Base-by-base conservation (phyloP, 2,797 vertebrate species). In the Sarcoramphus papa region DNA sequence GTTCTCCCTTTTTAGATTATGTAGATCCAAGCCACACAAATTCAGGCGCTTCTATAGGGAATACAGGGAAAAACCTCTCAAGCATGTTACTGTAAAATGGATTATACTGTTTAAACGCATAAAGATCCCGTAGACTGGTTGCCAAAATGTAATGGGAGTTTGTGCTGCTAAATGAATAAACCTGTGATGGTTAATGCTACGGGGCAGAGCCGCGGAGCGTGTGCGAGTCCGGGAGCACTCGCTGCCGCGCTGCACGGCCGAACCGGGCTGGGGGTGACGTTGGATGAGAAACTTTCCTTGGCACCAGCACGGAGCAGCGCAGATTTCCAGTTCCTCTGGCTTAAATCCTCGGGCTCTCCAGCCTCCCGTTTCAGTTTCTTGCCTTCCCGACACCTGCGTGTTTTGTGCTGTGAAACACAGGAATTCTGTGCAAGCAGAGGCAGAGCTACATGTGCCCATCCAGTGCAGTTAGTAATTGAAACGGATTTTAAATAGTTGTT, bases 131-230 rank as follows among this genome's bases (percentile, higher is more conserved):
- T 10, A 74, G 85, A 76, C 16, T 0, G 22, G 40, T 60, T 68
- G 57, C 88, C 92, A 90, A 79, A 47, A 82, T 7, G 91, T 84
- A 88, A 89, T 33, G 64, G 75, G 93, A 79, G 90, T 79, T 94
- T 51, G 57, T 53, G 91, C 89, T 83, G 88, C 73, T 95, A 13
- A 87, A 76, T 33, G 93, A 95, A 90, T 57, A 43, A 95, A 84
- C 33, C 65, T 73, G 78, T 15, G 73, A 40, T 28, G 88, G 76
- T 23, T 41, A 27, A 25, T 0, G 84, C 45, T 40, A 7, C 41
- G 4, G 79, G 92, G 80, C 83, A 80, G 85, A 73, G 70, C 5
- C 3, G 11, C 0, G 68, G 56, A 8, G 57, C 0, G n/a, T 0
- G 40, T 5, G 62, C 1, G 11, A n/a, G 56, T 7, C 8, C 0